Percentiles rank a stretch among this genome's conserved stretches.
These are phyloP conservation scores for Lepidochrysops patricia DNA, from an alignment of 2,888 invertebrate species.

Conservation along the genomic window DNA sequence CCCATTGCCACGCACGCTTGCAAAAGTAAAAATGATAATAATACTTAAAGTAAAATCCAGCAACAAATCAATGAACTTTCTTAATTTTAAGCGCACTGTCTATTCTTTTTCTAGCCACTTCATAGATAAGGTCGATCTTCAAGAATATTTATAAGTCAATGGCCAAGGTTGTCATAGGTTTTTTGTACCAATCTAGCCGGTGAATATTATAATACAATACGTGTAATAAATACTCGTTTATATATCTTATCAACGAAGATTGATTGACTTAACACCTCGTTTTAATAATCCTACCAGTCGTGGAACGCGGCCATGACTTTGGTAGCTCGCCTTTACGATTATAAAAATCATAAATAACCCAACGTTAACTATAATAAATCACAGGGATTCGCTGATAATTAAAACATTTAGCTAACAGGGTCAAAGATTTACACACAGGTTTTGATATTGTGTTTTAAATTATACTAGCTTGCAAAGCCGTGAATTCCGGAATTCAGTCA, in stretches of 20 bases:
- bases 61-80: too few species aligned
- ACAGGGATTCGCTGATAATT: neutral
- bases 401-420: neutral
- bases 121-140: neutral
- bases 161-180: neutral
- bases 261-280: slow-evolving; percentile 10
- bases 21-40: too few species aligned
- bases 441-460: neutral
- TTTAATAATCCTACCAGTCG: slow-evolving; percentile 7
- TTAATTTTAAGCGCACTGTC: neutral
- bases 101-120: neutral
- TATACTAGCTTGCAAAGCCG: too few species aligned
- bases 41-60: too few species aligned
- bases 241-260: slow-evolving; percentile 3
- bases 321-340: neutral
- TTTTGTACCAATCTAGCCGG: neutral
- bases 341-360: neutral
- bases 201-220: slow-evolving; percentile 7
- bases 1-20: too few species aligned
- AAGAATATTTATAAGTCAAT: neutral
- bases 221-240: neutral
- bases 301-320: neutral
- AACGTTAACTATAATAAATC: neutral
- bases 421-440: neutral
- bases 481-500: too few species aligned